phyloP scores from a whole-genome alignment of 2,797 vertebrate species.

The Rhinogobio ventralis region DNA sequence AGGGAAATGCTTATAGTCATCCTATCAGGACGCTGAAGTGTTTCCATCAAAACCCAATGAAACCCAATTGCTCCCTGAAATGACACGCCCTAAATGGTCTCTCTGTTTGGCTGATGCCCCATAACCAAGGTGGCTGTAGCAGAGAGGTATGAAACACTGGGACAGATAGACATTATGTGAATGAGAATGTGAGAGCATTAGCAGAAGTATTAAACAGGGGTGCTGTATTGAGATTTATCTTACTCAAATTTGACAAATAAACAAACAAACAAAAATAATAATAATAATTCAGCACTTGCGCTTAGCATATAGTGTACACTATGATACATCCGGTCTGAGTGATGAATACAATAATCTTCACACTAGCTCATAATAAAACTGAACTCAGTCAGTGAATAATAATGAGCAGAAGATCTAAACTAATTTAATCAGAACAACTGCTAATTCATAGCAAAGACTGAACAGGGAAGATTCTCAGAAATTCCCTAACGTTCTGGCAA shows the following conservation, averaged over 20 bases:
- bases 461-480: not conserved
- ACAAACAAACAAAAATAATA: too few relatives aligned
- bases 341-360: constrained; percentile 5
- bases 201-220: not conserved
- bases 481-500: not conserved
- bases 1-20: not conserved
- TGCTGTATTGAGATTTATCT: not conserved
- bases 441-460: constrained; percentile 3
- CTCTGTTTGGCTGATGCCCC: constrained; percentile 30
- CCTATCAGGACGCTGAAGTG: constrained; percentile 37
- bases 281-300: not conserved
- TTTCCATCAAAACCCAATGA: constrained; percentile 40
- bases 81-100: constrained; percentile 11
- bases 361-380: not conserved
- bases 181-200: constrained; percentile 7
- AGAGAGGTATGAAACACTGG: constrained; percentile 37
- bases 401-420: not conserved
- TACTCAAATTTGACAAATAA: not conserved
- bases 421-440: constrained; percentile 1
- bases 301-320: too few relatives aligned
- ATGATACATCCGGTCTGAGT: not conserved
- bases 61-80: constrained; percentile 31
- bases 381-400: not conserved
- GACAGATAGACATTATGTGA: constrained; percentile 2
- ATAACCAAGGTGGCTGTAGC: not conserved